Evolutionary conservation across 2,113 vertebrate genomes (phyloP).

Genomic region (Micromys minutus): DNA sequence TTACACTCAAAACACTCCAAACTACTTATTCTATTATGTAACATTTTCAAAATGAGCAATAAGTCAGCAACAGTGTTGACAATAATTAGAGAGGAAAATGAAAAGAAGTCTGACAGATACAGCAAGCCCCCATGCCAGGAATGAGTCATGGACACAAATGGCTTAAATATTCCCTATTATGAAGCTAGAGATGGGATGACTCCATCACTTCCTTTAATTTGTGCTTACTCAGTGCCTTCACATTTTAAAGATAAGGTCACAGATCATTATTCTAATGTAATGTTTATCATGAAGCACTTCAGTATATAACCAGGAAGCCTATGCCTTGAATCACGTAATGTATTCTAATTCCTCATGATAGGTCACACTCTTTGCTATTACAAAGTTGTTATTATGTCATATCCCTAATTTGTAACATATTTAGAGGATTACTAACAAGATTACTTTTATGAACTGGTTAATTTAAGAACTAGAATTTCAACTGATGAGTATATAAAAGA

Average conservation of each 20-base stretch:
- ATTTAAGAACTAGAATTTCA: conserved; percentile 17
- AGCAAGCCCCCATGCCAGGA: background rate
- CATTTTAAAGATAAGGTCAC: background rate
- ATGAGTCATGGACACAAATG: background rate
- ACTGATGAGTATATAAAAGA: conserved; percentile 9
- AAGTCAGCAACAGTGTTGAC: background rate
- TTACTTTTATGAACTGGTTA: conserved; percentile 10
- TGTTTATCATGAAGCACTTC: background rate
- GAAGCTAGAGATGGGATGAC: background rate
- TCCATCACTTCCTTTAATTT: background rate
- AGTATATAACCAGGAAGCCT: background rate
- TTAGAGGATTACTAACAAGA: background rate
- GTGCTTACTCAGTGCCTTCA: background rate
- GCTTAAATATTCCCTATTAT: background rate
- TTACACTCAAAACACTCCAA: background rate
- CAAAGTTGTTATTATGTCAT: background rate
- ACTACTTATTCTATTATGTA: background rate
- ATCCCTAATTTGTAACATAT: background rate
- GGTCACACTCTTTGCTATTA: background rate
- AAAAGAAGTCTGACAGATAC: conserved; percentile 3
- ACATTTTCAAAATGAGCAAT: conserved; percentile 16
- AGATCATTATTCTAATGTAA: background rate
- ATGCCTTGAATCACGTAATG: background rate
- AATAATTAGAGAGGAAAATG: conserved; percentile 4
- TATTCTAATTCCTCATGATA: conserved; percentile 21